These are phyloP conservation scores for Tachysurus vachellii DNA, from an alignment of 2,113 vertebrate species.

Conservation along the genomic window DNA sequence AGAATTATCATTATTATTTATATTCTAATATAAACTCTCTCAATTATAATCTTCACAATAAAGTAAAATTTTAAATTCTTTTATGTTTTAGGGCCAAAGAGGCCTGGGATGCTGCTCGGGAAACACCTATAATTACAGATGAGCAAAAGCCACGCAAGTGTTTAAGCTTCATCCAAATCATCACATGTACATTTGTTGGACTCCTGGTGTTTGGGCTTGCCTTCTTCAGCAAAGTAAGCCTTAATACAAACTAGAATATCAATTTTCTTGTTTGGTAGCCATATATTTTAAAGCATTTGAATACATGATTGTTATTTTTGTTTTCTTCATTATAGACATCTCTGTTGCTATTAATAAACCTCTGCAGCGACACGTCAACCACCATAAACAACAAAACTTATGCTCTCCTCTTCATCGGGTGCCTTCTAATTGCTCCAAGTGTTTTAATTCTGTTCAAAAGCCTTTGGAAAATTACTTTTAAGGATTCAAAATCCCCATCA, in stretches of 20 bases:
- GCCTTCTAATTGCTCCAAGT: conserved; percentile 48
- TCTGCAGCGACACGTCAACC: conserved; percentile 23
- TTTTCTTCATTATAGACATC: conserved; percentile 46
- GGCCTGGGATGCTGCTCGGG: conserved; percentile 43
- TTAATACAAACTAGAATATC: background rate
- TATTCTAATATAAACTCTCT: background rate
- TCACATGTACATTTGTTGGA: conserved; percentile 24
- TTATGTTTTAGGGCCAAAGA: background rate
- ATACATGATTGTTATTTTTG: background rate
- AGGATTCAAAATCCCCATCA: conserved; percentile 51
- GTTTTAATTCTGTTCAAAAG: conserved; percentile 49
- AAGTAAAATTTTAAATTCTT: background rate
- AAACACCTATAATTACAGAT: conserved; percentile 42
- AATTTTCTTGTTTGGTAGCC: background rate
- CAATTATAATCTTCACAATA: background rate
- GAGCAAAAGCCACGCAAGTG: conserved; percentile 41
- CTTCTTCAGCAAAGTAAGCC: conserved; percentile 54
- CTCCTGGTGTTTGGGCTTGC: conserved; percentile 45
- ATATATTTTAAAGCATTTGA: background rate
- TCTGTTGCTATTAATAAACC: conserved; percentile 51
- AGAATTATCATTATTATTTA: background rate
- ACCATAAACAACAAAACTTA: conserved; percentile 38
- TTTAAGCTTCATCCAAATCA: conserved; percentile 5
- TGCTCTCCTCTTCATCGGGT: conserved; percentile 45
- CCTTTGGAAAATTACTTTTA: conserved; percentile 57